phyloP scores from a whole-genome alignment of 2,113 vertebrate species.

The Ursus arctos region DNA sequence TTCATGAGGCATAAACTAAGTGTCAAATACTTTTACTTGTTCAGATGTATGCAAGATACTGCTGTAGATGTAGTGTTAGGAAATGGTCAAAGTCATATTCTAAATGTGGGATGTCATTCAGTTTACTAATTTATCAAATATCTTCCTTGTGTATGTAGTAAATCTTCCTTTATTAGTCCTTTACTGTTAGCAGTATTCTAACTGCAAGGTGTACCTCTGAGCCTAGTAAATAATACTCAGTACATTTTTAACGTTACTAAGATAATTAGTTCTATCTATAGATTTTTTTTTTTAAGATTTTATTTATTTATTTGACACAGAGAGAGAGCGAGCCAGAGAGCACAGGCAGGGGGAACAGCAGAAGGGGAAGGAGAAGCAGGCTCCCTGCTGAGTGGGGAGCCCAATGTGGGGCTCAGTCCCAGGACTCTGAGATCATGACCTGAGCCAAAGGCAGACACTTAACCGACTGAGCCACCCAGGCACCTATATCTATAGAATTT shows the following conservation, averaged over 20 bases:
- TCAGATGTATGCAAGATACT: constrained; percentile 27
- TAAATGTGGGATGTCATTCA: background rate
- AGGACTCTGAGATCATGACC: background rate
- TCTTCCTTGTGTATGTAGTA: background rate
- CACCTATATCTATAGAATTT: no score
- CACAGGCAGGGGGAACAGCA: background rate
- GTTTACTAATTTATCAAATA: background rate
- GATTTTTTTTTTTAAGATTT: background rate
- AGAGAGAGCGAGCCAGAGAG: background rate
- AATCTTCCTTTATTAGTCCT: background rate
- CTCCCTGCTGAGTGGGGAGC: background rate
- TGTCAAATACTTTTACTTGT: constrained; percentile 14
- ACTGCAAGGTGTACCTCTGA: background rate
- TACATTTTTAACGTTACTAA: constrained; percentile 16
- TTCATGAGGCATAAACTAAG: background rate
- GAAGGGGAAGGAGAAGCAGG: background rate
- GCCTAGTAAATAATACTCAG: background rate
- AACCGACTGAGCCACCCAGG: background rate
- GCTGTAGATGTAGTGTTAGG: background rate
- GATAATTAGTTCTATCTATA: background rate
- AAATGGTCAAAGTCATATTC: background rate
- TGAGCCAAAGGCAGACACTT: background rate
- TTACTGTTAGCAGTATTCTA: background rate
- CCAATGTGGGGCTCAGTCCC: background rate
- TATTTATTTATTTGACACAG: background rate